Base-by-base conservation (phyloP, 2,888 invertebrate genomes). In the Callinectes sapidus region DNA sequence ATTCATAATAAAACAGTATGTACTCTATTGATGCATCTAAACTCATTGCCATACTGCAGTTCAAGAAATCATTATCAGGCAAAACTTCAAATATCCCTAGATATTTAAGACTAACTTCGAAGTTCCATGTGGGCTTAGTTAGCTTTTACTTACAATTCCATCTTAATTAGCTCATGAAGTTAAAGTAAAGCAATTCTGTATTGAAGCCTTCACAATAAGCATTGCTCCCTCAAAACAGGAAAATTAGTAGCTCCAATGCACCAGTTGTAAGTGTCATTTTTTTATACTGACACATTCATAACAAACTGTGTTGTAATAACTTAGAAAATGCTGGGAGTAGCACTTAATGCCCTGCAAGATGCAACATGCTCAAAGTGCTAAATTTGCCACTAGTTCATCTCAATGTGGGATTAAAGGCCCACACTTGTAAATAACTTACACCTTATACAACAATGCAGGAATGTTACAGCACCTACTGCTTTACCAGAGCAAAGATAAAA, bases 321-420 rank as follows among this genome's bases (percentile, higher is more conserved):
- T 81, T 32, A 89, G 77, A 42, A 77, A 89, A 61, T 88, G 55
- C 88, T 61, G 54, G 35, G 42, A 32, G 18, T n/a, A 55, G 89
- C 77, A 77, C 89, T 77, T 89, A 89, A 89, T 89, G 89, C 77
- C 89, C 89, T 71, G 48, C 89, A 89, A 16, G 89, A 89, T 71
- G 89, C 89, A 89, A 28, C 77, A 89, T 71, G 35, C 77, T 77
- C 89, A 89, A 48, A 77, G 42, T 81, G 81, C 81, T 81, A 81
- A 81, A 81, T 16, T 35, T 13, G 35, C 81, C 81, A 81, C 81
- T 16, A 18, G 32, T 32, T 32, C 32, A 35, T 81, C 81, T 81
- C 89, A 71, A 23, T 18, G 66, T 61, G 71, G 61, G 39, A 66
- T 39, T 28, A 89, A 39, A 61, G 71, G 48, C 71, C 71, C 71